A percentile compares a stretch with the other conserved stretches of the same genome.
Evolutionary conservation across 2,888 invertebrate genomes (phyloP).

Genomic region (Panzeria rudis): DNA sequence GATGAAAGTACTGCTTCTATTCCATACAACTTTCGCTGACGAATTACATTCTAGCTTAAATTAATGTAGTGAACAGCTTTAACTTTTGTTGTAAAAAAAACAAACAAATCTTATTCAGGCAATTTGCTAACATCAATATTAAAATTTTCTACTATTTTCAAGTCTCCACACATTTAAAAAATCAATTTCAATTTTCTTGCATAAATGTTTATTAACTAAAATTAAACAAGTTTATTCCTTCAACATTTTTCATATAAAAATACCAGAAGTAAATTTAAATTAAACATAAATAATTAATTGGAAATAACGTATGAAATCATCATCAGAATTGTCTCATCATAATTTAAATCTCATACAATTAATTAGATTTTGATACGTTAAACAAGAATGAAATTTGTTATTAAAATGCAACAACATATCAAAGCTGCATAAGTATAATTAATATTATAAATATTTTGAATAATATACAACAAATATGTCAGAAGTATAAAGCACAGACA

Average conservation of each 20-base stretch:
- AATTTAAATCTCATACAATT: slow-evolving; percentile 58
- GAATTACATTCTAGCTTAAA: no score
- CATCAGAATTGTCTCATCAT: slow-evolving; percentile 34
- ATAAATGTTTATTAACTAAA: slow-evolving; percentile 12
- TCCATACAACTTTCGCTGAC: no score
- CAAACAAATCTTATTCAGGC: no score
- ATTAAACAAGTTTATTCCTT: not conserved
- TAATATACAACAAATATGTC: slow-evolving; percentile 10
- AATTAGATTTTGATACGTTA: slow-evolving; percentile 62
- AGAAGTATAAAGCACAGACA: not conserved
- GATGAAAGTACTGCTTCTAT: no score
- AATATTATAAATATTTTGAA: slow-evolving; percentile 13
- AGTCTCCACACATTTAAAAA: no score
- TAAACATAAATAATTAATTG: slow-evolving; percentile 14
- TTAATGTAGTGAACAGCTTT: no score
- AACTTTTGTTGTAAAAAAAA: no score
- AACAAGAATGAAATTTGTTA: slow-evolving; percentile 9
- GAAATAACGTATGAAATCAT: slow-evolving; percentile 22
- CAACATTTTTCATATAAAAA: not conserved
- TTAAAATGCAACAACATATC: slow-evolving; percentile 25
- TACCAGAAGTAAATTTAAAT: not conserved
- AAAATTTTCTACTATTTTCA: no score
- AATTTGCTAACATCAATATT: no score
- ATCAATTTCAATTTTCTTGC: no score
- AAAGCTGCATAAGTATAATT: slow-evolving; percentile 16